Percentiles rank a stretch among this genome's conserved stretches.
phyloP scores from a whole-genome alignment of 2,888 invertebrate genomes.

The Nomada goodeniana region DNA sequence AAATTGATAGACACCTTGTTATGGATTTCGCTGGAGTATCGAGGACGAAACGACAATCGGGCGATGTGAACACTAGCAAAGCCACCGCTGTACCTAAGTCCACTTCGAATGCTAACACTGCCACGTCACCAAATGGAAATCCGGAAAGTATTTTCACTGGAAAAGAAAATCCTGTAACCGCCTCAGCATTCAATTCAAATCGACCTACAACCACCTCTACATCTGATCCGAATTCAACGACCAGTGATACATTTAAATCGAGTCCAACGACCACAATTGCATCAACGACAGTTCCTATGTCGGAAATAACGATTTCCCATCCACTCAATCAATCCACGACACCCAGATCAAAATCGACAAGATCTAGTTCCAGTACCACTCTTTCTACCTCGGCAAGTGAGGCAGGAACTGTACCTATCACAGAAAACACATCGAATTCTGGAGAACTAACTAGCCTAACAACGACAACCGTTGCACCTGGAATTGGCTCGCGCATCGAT shows the following conservation, averaged over 20 bases:
- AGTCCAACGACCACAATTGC: not conserved
- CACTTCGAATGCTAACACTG: constrained; percentile 11
- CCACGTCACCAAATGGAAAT: constrained; percentile 6
- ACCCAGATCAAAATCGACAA: not conserved
- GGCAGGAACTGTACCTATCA: not conserved
- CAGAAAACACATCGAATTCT: constrained; percentile 13
- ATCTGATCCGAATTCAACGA: constrained; percentile 7
- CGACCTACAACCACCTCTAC: constrained; percentile 4
- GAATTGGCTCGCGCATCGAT: constrained; percentile 28
- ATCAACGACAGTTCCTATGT: not conserved
- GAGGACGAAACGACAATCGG: constrained; percentile 49
- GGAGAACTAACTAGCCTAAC: not conserved
- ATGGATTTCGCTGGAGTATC: constrained; percentile 15
- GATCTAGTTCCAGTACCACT: not conserved
- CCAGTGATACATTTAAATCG: not conserved
- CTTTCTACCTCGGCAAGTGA: not conserved
- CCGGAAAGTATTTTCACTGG: not conserved
- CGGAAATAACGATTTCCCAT: not conserved
- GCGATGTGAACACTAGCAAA: constrained; percentile 1
- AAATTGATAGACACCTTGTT: not conserved
- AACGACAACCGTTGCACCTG: constrained; percentile 1
- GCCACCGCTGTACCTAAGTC: constrained; percentile 22
- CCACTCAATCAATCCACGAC: not conserved
- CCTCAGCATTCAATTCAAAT: not conserved
- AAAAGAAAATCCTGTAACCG: constrained; percentile 13